Conservation (phyloP, 2,888 invertebrate species). For the Heliconius aoede region DNA sequence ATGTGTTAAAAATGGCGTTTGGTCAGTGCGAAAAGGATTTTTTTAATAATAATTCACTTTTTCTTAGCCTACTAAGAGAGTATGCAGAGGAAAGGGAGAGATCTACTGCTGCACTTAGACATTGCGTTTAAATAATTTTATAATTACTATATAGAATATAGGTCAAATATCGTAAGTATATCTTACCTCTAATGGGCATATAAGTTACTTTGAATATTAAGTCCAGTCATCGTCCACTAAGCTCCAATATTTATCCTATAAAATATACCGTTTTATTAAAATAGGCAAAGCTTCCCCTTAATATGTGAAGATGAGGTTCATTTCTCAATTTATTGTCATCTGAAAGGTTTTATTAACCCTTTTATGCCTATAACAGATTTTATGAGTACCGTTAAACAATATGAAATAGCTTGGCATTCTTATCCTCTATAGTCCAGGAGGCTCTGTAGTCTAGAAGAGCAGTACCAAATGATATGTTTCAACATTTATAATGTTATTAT, state of each 20-base stretch:
- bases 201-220: too few species aligned
- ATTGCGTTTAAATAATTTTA: too few species aligned
- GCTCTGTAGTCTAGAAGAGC: too few species aligned
- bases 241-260: not conserved
- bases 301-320: not conserved
- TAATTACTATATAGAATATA: too few species aligned
- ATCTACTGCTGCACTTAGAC: too few species aligned
- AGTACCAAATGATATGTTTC: not conserved
- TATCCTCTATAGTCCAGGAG: not conserved
- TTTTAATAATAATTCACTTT: not conserved
- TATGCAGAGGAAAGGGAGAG: too few species aligned
- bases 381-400: constrained; percentile 14
- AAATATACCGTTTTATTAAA: not conserved
- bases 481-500: too few species aligned
- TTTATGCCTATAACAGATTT: constrained; percentile 20
- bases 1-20: constrained; percentile 7
- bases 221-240: not conserved
- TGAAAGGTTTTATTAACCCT: constrained; percentile 9
- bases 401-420: constrained; percentile 6
- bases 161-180: too few species aligned
- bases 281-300: not conserved
- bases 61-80: too few species aligned
- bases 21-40: not conserved
- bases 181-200: too few species aligned
- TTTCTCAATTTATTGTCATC: constrained; percentile 16